These are phyloP conservation scores for Dufourea novaeangliae DNA, from an alignment of 1,140 invertebrate species.

Conservation along the genomic window DNA sequence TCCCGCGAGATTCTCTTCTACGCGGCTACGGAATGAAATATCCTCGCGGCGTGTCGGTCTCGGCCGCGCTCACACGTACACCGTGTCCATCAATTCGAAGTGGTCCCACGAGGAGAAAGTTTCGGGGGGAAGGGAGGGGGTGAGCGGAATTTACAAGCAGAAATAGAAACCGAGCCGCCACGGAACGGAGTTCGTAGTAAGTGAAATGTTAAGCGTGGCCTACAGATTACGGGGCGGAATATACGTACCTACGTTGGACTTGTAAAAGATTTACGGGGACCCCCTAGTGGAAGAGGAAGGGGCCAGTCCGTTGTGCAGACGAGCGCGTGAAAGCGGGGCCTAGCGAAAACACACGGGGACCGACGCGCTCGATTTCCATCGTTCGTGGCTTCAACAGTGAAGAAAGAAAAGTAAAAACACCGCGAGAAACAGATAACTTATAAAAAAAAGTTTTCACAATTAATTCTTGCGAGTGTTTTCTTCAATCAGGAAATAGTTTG, in stretches of 20 bases:
- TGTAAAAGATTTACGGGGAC: slow-evolving; percentile 36
- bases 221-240: slow-evolving; percentile 35
- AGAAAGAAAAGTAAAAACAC: too few relatives aligned
- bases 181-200: too few relatives aligned
- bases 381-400: too few relatives aligned
- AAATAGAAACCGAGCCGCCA: slow-evolving; percentile 43
- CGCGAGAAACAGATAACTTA: too few relatives aligned
- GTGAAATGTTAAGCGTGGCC: slow-evolving; percentile 42
- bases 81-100: slow-evolving; percentile 33
- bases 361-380: too few relatives aligned
- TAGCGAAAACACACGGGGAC: background rate
- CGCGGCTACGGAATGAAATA: slow-evolving; percentile 20
- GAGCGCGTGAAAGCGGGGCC: background rate
- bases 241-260: background rate
- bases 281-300: too few relatives aligned
- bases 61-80: slow-evolving; percentile 24
- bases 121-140: background rate
- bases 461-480: too few relatives aligned
- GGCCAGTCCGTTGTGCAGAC: too few relatives aligned
- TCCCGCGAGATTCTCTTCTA: slow-evolving; percentile 10
- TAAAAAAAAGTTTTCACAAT: too few relatives aligned
- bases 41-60: background rate
- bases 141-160: slow-evolving; percentile 47
- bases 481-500: too few relatives aligned
- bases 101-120: slow-evolving; percentile 49